phyloP scores from a whole-genome alignment of 2,113 vertebrate genomes.

The Planiliza haematocheilus region DNA sequence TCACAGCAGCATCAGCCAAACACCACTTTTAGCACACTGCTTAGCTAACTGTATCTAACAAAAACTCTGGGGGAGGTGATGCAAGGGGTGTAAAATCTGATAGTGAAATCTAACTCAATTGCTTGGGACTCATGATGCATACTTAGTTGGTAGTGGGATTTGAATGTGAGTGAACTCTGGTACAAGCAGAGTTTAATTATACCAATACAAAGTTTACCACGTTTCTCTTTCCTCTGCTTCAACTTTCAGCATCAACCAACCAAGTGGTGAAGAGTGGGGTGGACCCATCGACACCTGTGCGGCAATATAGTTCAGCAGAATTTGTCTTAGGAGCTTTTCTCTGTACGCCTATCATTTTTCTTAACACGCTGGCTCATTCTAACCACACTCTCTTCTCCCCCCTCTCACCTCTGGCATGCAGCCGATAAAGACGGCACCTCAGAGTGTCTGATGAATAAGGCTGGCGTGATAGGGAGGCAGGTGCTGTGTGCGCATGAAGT shows the following conservation, averaged over 20 bases:
- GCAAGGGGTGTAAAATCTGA: constrained; percentile 8
- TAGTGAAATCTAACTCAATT: neutral
- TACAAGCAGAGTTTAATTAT: too few relatives aligned
- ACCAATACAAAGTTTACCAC: too few relatives aligned
- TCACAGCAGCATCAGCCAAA: constrained; percentile 66
- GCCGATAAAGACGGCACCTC: constrained; percentile 38
- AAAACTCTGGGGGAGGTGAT: constrained; percentile 22
- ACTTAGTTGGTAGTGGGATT: too few relatives aligned
- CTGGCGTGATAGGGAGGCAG: constrained; percentile 32
- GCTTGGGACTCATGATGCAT: constrained; percentile 4
- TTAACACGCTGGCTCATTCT: neutral
- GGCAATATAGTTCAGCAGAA: neutral
- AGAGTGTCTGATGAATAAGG: constrained; percentile 56
- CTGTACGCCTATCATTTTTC: neutral
- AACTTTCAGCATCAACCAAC: neutral
- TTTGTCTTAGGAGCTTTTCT: neutral
- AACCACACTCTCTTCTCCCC: neutral
- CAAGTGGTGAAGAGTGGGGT: neutral
- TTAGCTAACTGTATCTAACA: constrained; percentile 18
- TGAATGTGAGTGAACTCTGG: too few relatives aligned
- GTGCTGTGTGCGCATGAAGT: constrained; percentile 39
- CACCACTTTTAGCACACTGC: constrained; percentile 57
- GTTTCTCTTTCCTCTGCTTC: too few relatives aligned
- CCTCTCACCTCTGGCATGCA: constrained; percentile 40
- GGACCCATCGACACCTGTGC: neutral